These are phyloP conservation scores for Merodon equestris DNA, from an alignment of 2,888 invertebrate genomes.

Conservation along the genomic window DNA sequence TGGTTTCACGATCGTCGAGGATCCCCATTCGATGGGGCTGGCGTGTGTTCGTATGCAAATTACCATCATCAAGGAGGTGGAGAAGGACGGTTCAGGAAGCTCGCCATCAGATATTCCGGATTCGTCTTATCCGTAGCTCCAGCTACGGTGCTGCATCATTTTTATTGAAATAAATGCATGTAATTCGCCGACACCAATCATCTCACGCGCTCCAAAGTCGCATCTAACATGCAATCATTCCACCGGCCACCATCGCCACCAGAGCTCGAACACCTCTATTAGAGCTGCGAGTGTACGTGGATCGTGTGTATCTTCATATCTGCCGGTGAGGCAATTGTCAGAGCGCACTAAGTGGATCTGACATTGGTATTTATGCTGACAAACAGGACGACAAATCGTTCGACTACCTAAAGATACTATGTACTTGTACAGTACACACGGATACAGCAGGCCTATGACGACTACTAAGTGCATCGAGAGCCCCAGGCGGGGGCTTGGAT, in stretches of 20 bases:
- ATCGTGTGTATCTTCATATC: constrained; percentile 2
- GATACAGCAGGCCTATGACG: not conserved
- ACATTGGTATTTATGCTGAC: constrained; percentile 69
- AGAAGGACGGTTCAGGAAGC: constrained; percentile 52
- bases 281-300: constrained; percentile 13
- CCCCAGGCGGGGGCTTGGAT: constrained; percentile 12
- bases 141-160: constrained; percentile 50
- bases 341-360: constrained; percentile 60
- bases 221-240: constrained; percentile 63
- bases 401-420: constrained; percentile 33
- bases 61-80: constrained; percentile 56
- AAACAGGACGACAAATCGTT: constrained; percentile 69
- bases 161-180: constrained; percentile 69
- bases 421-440: too few relatives aligned
- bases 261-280: constrained; percentile 62
- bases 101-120: constrained; percentile 49
- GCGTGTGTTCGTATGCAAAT: constrained; percentile 68
- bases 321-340: constrained; percentile 32
- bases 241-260: constrained; percentile 49
- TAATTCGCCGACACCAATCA: constrained; percentile 65
- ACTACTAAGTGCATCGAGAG: not conserved
- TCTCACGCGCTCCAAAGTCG: constrained; percentile 56
- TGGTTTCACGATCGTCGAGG: constrained; percentile 59
- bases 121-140: constrained; percentile 29
- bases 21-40: constrained; percentile 48